Evolutionary conservation across 2,113 vertebrate genomes (phyloP).

Genomic region (Salvelinus fontinalis): DNA sequence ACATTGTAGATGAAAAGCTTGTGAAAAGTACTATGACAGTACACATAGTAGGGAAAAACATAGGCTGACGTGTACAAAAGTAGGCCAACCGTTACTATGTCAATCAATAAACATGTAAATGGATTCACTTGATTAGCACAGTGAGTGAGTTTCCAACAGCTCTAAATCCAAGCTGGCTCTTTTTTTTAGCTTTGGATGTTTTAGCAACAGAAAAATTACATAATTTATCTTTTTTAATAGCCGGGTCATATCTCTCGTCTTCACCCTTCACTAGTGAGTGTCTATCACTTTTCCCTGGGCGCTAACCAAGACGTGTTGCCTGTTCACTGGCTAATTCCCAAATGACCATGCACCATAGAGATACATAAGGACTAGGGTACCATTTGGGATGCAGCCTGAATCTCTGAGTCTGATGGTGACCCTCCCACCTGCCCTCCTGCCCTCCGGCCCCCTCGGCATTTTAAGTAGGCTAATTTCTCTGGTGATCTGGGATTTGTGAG

Average conservation of each 20-base stretch:
- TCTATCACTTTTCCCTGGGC: conserved; percentile 51
- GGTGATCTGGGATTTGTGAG: conserved; percentile 71
- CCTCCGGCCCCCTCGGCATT: conserved; percentile 33
- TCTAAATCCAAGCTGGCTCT: conserved; percentile 52
- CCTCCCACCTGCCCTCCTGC: conserved; percentile 17
- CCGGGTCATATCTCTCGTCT: conserved; percentile 46
- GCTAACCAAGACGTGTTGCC: neutral
- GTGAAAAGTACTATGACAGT: too few species aligned
- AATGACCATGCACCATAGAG: neutral
- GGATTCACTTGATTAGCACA: conserved; percentile 41
- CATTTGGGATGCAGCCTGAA: too few species aligned
- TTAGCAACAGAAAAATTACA: conserved; percentile 34
- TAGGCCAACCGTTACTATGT: too few species aligned
- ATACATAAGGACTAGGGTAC: too few species aligned
- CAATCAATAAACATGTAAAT: conserved; percentile 16
- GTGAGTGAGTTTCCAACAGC: conserved; percentile 39
- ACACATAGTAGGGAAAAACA: too few species aligned
- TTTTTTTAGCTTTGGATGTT: conserved; percentile 27
- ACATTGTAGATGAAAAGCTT: too few species aligned
- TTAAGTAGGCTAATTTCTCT: conserved; percentile 77
- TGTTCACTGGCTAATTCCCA: too few species aligned
- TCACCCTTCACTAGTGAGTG: conserved; percentile 30
- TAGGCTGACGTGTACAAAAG: too few species aligned
- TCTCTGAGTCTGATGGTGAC: conserved; percentile 1
- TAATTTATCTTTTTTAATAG: conserved; percentile 52